Conservation (phyloP, 2,797 vertebrate species). For the Cynodonichthys magdalenae region DNA sequence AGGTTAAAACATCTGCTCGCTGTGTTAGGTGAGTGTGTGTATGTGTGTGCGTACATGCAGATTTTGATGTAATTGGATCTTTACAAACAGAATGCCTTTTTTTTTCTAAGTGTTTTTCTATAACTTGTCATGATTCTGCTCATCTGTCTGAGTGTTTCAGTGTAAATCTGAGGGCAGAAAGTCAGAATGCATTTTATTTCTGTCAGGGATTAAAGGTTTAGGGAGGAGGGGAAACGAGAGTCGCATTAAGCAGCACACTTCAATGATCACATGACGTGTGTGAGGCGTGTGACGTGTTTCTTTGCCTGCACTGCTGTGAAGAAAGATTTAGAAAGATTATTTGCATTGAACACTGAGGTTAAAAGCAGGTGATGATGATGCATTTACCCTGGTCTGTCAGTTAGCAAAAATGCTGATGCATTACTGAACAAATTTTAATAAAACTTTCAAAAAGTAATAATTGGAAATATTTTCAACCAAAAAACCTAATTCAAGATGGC, state of each 20-base stretch:
- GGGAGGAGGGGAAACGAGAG: constrained; percentile 63
- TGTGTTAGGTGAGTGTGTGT: neutral
- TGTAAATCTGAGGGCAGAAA: constrained; percentile 57
- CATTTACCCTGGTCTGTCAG: too few relatives aligned
- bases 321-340: neutral
- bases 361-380: too few relatives aligned
- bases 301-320: neutral
- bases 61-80: neutral
- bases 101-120: constrained; percentile 1
- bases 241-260: constrained; percentile 53
- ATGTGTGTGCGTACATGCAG: neutral
- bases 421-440: too few relatives aligned
- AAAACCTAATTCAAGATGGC: too few relatives aligned
- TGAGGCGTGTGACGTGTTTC: constrained; percentile 9
- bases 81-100: neutral
- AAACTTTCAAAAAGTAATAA: too few relatives aligned
- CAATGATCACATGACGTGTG: constrained; percentile 25
- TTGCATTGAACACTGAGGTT: neutral
- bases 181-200: constrained; percentile 61
- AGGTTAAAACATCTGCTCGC: constrained; percentile 17
- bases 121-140: neutral
- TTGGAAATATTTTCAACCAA: too few relatives aligned
- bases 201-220: constrained; percentile 74
- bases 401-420: too few relatives aligned
- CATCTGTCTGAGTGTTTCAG: constrained; percentile 7